These are phyloP conservation scores for Pseudoips prasinana DNA, from an alignment of 2,888 invertebrate genomes.

Conservation along the genomic window DNA sequence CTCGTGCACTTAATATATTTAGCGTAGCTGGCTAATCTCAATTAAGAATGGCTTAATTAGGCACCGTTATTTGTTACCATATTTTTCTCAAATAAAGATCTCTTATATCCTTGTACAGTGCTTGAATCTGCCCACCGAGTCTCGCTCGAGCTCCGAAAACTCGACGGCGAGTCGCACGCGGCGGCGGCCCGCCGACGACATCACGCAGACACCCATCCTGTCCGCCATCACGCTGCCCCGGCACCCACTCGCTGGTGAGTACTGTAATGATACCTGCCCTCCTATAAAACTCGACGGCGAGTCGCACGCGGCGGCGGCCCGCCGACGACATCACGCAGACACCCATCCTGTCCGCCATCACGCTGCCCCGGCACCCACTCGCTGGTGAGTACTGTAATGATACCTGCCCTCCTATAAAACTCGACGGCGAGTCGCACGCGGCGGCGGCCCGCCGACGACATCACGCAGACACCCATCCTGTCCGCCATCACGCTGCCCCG, in stretches of 20 bases:
- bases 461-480: conserved; percentile 67
- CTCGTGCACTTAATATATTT: too few relatives aligned
- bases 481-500: conserved; percentile 57
- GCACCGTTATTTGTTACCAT: too few relatives aligned
- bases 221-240: conserved; percentile 57
- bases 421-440: conserved; percentile 68
- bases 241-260: conserved; percentile 35
- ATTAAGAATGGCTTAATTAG: too few relatives aligned
- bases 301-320: conserved; percentile 61
- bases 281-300: conserved; percentile 72
- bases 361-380: conserved; percentile 44
- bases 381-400: conserved; percentile 19
- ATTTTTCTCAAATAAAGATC: too few relatives aligned
- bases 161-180: conserved; percentile 68
- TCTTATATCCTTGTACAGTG: too few relatives aligned
- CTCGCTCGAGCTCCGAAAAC: conserved; percentile 88
- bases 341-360: conserved; percentile 60
- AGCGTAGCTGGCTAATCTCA: too few relatives aligned
- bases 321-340: conserved; percentile 58
- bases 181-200: conserved; percentile 47
- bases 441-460: conserved; percentile 47
- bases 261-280: neutral
- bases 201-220: conserved; percentile 67
- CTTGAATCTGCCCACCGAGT: conserved; percentile 91
- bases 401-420: conserved; percentile 51